Conservation (phyloP, 1,140 invertebrate genomes). For the Anoplolepis gracilipes region DNA sequence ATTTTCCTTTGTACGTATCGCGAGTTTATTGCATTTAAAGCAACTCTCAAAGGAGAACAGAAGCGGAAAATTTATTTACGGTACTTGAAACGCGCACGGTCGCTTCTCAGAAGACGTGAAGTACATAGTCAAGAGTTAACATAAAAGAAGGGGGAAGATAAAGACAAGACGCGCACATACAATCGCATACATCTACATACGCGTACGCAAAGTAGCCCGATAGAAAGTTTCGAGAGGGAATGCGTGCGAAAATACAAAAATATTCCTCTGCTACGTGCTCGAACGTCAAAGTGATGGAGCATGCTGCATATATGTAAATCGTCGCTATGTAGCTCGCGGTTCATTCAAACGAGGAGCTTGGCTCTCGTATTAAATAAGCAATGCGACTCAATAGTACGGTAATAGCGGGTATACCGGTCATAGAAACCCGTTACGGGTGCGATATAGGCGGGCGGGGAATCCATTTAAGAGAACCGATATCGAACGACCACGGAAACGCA, state of each 20-base stretch:
- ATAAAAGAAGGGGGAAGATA: constrained; percentile 1
- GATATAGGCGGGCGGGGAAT: constrained; percentile 4
- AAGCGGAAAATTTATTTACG: constrained; percentile 52
- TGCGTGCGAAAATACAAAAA: neutral
- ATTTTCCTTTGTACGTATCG: constrained; percentile 14
- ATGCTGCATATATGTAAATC: neutral
- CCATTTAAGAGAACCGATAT: constrained; percentile 37
- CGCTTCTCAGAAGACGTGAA: constrained; percentile 26
- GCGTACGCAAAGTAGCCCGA: neutral
- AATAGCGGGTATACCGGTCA: constrained; percentile 32
- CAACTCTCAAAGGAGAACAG: constrained; percentile 11
- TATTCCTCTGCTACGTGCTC: neutral
- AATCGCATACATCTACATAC: neutral
- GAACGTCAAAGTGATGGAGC: constrained; percentile 40
- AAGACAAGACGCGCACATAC: constrained; percentile 15
- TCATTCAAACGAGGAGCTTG: constrained; percentile 48
- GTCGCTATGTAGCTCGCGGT: neutral
- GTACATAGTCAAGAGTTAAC: constrained; percentile 46
- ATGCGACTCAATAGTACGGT: constrained; percentile 30
- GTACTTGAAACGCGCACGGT: constrained; percentile 29
- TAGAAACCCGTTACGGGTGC: constrained; percentile 2
- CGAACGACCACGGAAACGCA: neutral
- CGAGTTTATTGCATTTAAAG: constrained; percentile 46
- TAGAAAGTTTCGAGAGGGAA: constrained; percentile 13
- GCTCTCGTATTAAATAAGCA: constrained; percentile 58